Percentiles rank a stretch among this genome's conserved stretches.
These are phyloP conservation scores for Diloba caeruleocephala DNA, from an alignment of 2,888 invertebrate genomes.

Conservation along the genomic window DNA sequence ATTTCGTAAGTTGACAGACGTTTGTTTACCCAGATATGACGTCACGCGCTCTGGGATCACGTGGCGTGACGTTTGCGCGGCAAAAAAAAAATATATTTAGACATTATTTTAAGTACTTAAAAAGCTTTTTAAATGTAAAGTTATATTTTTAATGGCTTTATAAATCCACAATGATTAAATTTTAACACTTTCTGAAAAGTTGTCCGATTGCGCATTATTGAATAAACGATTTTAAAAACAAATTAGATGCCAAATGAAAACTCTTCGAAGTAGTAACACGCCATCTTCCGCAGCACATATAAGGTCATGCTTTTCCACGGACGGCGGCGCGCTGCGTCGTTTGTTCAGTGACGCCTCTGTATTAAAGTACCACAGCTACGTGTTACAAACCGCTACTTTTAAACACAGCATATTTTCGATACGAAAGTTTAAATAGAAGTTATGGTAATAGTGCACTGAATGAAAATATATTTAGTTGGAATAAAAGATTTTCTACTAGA, in stretches of 20 bases:
- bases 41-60: too few relatives aligned
- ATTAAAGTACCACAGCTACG: conserved; percentile 48
- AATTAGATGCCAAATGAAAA: conserved; percentile 6
- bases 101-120: too few relatives aligned
- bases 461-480: conserved; percentile 29
- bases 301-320: conserved; percentile 45
- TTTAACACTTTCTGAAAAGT: too few relatives aligned
- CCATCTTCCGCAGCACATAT: conserved; percentile 12
- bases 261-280: neutral
- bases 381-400: conserved; percentile 47
- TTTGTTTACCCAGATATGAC: too few relatives aligned
- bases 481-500: conserved; percentile 18
- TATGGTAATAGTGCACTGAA: conserved; percentile 43
- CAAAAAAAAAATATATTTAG: too few relatives aligned
- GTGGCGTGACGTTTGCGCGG: too few relatives aligned
- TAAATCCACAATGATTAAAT: too few relatives aligned
- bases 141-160: too few relatives aligned
- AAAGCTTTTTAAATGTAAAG: too few relatives aligned
- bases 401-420: conserved; percentile 49
- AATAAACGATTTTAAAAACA: neutral
- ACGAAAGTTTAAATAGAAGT: conserved; percentile 45
- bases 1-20: too few relatives aligned
- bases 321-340: conserved; percentile 23
- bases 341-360: conserved; percentile 31
- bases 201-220: too few relatives aligned